Conservation (phyloP, 2,888 invertebrate genomes). For the Torymus aiolomorphi region DNA sequence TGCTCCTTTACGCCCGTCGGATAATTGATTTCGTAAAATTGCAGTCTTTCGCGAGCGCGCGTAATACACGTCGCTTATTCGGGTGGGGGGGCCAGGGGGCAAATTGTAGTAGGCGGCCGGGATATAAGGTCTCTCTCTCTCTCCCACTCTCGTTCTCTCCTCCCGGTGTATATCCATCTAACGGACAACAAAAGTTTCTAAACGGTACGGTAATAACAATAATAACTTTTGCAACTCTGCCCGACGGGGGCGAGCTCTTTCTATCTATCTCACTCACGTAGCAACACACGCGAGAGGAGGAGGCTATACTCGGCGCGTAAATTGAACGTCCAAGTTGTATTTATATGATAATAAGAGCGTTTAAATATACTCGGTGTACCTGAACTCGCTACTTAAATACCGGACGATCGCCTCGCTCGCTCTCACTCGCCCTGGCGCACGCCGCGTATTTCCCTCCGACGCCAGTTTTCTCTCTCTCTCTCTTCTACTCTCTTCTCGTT, state of each 20-base stretch:
- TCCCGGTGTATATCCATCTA: constrained; percentile 64
- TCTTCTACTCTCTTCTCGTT: constrained; percentile 14
- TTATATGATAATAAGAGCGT: constrained; percentile 76
- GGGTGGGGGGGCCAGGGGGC: neutral
- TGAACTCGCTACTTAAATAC: constrained; percentile 74
- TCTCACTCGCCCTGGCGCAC: constrained; percentile 24
- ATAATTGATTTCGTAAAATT: constrained; percentile 50
- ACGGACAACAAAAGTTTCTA: constrained; percentile 74
- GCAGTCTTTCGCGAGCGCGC: constrained; percentile 4
- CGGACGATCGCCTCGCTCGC: constrained; percentile 68
- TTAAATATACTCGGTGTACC: constrained; percentile 74
- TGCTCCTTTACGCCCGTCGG: constrained; percentile 4
- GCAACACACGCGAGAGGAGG: constrained; percentile 34
- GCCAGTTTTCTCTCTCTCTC: constrained; percentile 24
- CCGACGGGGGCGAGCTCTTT: constrained; percentile 54
- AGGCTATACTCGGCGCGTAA: constrained; percentile 68
- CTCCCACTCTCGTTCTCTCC: neutral
- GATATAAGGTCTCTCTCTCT: constrained; percentile 23
- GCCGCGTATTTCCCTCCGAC: constrained; percentile 15
- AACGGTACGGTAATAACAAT: constrained; percentile 75
- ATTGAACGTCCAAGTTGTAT: constrained; percentile 75
- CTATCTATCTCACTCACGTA: neutral
- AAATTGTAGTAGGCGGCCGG: neutral
- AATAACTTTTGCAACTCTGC: constrained; percentile 75
- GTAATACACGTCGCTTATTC: constrained; percentile 23